Base-by-base conservation (phyloP, 2,113 vertebrate genomes). In the Diglossa brunneiventris region DNA sequence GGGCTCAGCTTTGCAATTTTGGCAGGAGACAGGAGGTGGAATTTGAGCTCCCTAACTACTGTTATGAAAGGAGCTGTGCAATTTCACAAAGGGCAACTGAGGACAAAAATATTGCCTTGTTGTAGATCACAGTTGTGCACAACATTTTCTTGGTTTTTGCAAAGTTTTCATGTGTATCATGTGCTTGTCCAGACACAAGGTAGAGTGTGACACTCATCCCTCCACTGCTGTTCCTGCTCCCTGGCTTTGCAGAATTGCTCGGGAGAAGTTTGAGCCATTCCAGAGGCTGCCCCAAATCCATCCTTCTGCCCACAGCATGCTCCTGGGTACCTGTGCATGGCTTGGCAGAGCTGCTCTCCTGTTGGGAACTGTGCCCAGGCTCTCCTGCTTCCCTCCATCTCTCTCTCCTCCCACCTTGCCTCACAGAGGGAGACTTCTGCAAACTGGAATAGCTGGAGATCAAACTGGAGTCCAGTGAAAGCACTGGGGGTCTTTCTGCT, bases 81-180 rank as follows among this genome's bases (percentile, higher is more conserved):
- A 31, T 68, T 88, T 59, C 33, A 39, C 47, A 41, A 46, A 42
- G 17, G 42, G 21, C 58, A 88, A 7, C 24, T 11, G 33, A 83
- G 46, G 76, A 35, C 33, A 72, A 72, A 83, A 33, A n/a, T 19
- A 13, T 26, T 61, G 70, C 10, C 28, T 9, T 67, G 10, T 10
- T 82, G 18, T 59, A 72, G 35, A 33, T 73, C 28, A 9, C 5
- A 31, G 4, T 37, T 64, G 56, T 46, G 18, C 4, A n/a, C 64
- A 70, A 27, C 1, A 26, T 37, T 44, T 70, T 87, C 6, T 30
- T 39, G 15, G 15, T 62, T 67, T 78, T 52, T 47, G 24, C 11
- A 13, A 28, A 18, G 11, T 53, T 61, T 87, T 17, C 8, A 7
- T 16, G 3, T 3, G 1, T 49, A 50, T 55, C 0, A 1, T 37